Percentiles rank a stretch among this genome's conserved stretches.
Conservation (phyloP, 2,888 invertebrate genomes). For the Plemyria rubiginata region DNA sequence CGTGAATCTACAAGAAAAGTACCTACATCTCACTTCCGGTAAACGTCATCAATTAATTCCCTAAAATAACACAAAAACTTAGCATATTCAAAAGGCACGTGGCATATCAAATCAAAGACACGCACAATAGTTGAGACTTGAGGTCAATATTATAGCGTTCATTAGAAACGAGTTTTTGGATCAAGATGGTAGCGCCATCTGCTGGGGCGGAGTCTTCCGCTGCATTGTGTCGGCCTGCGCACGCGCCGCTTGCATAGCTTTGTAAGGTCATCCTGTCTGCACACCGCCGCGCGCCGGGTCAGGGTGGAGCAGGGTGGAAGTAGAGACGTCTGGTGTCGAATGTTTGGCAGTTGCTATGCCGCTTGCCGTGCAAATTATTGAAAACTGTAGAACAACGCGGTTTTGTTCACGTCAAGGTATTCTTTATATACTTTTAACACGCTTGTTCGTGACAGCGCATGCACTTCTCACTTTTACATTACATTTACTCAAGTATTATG, state of each 20-base stretch:
- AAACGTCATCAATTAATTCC: constrained; percentile 30
- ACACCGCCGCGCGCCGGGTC: constrained; percentile 34
- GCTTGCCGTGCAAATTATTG: constrained; percentile 19
- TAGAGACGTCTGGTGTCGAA: constrained; percentile 38
- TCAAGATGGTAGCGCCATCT: constrained; percentile 69
- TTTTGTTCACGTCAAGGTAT: too few species aligned
- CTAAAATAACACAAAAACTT: constrained; percentile 23
- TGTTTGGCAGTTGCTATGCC: constrained; percentile 25
- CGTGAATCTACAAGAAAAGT: not conserved
- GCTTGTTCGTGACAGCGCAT: too few species aligned
- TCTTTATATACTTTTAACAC: not conserved
- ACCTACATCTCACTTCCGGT: constrained; percentile 22
- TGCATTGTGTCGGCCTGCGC: constrained; percentile 77
- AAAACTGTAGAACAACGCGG: not conserved
- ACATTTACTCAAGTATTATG: too few species aligned
- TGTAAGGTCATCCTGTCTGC: constrained; percentile 41
- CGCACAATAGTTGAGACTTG: constrained; percentile 50
- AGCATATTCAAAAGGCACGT: constrained; percentile 52
- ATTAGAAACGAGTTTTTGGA: constrained; percentile 58
- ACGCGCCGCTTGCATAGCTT: constrained; percentile 68
- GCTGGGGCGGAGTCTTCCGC: constrained; percentile 81
- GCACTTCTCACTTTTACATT: too few species aligned
- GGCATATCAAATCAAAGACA: constrained; percentile 50
- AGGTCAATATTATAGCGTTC: constrained; percentile 69
- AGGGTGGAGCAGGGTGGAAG: constrained; percentile 23